phyloP scores from a whole-genome alignment of 2,888 invertebrate species.

The Clistopyga incitator region DNA sequence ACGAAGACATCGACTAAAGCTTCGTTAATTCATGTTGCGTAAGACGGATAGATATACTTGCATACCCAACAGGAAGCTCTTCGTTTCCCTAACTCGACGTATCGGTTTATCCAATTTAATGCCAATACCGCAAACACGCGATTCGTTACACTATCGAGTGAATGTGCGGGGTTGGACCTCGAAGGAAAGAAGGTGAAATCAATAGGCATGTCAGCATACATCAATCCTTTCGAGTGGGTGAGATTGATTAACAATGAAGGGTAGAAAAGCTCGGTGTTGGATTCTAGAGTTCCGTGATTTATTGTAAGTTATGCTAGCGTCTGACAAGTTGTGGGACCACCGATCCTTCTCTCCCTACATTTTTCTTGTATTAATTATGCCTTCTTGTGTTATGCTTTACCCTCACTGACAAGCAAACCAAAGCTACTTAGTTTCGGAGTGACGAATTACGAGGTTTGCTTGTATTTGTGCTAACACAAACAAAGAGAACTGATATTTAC shows the following conservation, averaged over 20 bases:
- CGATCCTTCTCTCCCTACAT: too few relatives aligned
- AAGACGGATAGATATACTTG: conserved; percentile 10
- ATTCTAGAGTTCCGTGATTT: conserved; percentile 43
- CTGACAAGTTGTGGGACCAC: not conserved
- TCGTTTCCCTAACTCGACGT: conserved; percentile 1
- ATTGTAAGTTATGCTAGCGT: conserved; percentile 1
- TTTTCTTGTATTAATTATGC: not conserved
- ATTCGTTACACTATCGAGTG: conserved; percentile 31
- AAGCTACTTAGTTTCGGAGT: not conserved
- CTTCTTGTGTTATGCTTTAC: not conserved
- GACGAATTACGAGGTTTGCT: not conserved
- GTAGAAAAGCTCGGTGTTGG: conserved; percentile 23
- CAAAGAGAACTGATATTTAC: too few relatives aligned
- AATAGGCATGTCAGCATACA: not conserved
- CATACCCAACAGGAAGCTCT: not conserved
- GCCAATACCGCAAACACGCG: conserved; percentile 51
- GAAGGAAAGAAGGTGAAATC: not conserved
- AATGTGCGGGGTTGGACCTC: not conserved
- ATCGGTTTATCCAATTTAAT: conserved; percentile 60
- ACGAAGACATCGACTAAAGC: not conserved
- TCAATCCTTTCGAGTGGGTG: not conserved
- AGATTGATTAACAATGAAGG: conserved; percentile 58
- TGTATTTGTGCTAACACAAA: not conserved
- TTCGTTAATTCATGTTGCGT: conserved; percentile 1
- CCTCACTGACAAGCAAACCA: not conserved